These are phyloP conservation scores for Campoletis raptor DNA, from an alignment of 2,888 invertebrate genomes.

Conservation along the genomic window DNA sequence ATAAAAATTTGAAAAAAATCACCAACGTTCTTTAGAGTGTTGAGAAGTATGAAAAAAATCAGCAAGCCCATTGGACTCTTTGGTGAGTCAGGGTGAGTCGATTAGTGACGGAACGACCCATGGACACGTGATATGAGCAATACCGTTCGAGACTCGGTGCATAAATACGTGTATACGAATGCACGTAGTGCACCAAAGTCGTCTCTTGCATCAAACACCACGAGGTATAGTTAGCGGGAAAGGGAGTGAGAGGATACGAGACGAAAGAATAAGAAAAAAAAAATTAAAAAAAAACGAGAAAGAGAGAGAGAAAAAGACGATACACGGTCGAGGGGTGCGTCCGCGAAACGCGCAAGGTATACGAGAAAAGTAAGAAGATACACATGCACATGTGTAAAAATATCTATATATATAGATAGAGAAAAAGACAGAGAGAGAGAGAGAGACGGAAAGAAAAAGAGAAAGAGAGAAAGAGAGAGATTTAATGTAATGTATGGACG, in stretches of 20 bases:
- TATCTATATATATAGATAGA: conserved; percentile 12
- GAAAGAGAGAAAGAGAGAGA: too few species aligned
- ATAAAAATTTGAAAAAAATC: conserved; percentile 7
- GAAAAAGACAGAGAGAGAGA: too few species aligned
- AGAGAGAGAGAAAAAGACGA: conserved; percentile 26
- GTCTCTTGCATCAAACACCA: conserved; percentile 27
- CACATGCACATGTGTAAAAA: conserved; percentile 18
- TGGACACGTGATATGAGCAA: conserved; percentile 8
- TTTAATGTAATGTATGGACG: conserved; percentile 41
- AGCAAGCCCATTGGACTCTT: neutral
- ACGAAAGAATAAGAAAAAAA: conserved; percentile 59
- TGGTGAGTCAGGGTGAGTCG: neutral
- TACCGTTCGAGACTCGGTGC: conserved; percentile 26
- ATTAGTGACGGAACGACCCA: conserved; percentile 17
- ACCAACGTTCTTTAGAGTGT: neutral
- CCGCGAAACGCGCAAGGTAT: conserved; percentile 65
- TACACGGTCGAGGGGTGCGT: conserved; percentile 61
- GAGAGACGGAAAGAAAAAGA: neutral
- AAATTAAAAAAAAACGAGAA: conserved; percentile 62
- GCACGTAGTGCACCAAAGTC: conserved; percentile 17
- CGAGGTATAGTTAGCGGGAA: conserved; percentile 48
- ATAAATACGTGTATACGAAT: neutral
- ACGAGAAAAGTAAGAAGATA: conserved; percentile 37
- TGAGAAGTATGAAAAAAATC: neutral
- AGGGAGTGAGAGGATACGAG: conserved; percentile 50